Evolutionary conservation across 2,888 invertebrate genomes (phyloP), one percentile per base, ranked within the genome.

Genomic region (Anthrax anthrax): DNA sequence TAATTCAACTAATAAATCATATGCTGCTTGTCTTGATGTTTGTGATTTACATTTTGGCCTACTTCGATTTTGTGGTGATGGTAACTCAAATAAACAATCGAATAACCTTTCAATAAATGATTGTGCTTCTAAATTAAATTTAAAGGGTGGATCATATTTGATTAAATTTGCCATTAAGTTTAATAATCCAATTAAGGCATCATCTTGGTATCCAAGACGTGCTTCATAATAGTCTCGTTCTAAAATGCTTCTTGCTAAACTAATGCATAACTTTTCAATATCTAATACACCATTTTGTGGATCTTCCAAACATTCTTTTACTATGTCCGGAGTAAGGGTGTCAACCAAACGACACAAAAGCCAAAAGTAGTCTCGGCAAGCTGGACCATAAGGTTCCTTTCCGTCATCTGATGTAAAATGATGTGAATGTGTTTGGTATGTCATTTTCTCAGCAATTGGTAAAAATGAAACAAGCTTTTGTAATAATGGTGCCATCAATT

Each of bases 361-460:
- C 91, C 92, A 92, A 65, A 94, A 94, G 66, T 91, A 95, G 63
- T 95, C 94, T 9, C 91, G 72, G 61, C 92, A 94, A 2, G 92
- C 92, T 1, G 92, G 91, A 0, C 92, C 94, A 61, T 90, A 92
- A 0, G 91, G 89, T 60, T 92, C 92, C 61, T 94, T 90, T n/a
- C 87, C 87, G 62, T 85, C 84, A 57, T 84, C 83, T 0, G 76
- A 62, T 29, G 74, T 78, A 43, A 65, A 2, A 51, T 46, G 42
- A 49, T 59, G 60, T 3, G 60, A 59, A 9, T 9, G 12, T 4
- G 9, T 12, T 32, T 32, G 29, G 9, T 82, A 80, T 34, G 84
- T 77, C 84, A 94, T 89, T 56, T 82, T 78, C 53, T 91, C 86
- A 2, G 94, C 92, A 46, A 85, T 77, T 10, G 83, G 79, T 55